phyloP scores from a whole-genome alignment of 2,113 vertebrate genomes.

The Manacus vitellinus region DNA sequence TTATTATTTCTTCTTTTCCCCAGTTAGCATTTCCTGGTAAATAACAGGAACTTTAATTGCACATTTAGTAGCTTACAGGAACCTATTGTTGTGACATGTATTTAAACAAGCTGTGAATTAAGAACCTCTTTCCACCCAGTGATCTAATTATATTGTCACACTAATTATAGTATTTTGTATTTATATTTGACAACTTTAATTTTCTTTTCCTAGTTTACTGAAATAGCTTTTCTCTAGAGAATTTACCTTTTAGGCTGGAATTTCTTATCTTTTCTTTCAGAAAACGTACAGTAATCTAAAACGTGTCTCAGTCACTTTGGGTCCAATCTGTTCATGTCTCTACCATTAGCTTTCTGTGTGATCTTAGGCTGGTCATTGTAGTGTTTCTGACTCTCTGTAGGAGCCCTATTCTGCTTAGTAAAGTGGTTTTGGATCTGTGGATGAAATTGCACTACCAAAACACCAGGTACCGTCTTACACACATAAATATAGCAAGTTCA shows the following conservation, averaged over 20 bases:
- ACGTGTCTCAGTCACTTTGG: not conserved
- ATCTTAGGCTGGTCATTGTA: slow-evolving; percentile 21
- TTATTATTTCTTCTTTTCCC: not conserved
- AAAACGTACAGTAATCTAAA: not conserved
- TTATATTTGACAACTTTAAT: slow-evolving; percentile 48
- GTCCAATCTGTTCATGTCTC: not conserved
- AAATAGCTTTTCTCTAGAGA: slow-evolving; percentile 15
- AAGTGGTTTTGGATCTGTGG: slow-evolving; percentile 16
- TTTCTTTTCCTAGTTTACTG: slow-evolving; percentile 25
- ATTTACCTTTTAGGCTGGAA: slow-evolving; percentile 5
- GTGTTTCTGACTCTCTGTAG: slow-evolving; percentile 29
- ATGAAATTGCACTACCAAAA: slow-evolving; percentile 27
- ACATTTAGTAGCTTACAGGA: slow-evolving; percentile 53
- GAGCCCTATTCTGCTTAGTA: slow-evolving; percentile 10
- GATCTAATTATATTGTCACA: slow-evolving; percentile 46
- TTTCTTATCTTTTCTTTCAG: not conserved
- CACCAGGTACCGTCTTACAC: not conserved
- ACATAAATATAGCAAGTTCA: not conserved
- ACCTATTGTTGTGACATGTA: slow-evolving; percentile 72
- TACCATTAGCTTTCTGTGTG: not conserved
- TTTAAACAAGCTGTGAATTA: slow-evolving; percentile 65
- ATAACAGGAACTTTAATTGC: slow-evolving; percentile 70
- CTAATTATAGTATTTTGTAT: slow-evolving; percentile 30
- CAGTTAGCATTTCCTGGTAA: slow-evolving; percentile 15
- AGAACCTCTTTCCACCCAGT: not conserved